phyloP scores from a whole-genome alignment of 1,140 invertebrate genomes.

The Agrilus planipennis region DNA sequence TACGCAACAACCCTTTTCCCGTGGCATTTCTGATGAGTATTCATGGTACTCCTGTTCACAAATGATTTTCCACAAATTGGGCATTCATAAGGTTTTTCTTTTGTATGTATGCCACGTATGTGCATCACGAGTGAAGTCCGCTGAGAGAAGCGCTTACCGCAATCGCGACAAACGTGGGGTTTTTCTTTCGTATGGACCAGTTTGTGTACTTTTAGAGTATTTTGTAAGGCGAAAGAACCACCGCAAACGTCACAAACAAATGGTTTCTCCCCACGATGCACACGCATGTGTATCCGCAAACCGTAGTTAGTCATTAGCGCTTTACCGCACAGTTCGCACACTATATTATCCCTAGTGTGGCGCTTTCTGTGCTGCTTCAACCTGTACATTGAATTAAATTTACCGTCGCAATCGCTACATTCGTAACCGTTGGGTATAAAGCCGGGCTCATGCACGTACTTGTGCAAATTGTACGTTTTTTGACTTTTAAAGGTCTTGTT shows the following conservation, averaged over 20 bases:
- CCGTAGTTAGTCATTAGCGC: neutral
- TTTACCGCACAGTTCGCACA: slow-evolving; percentile 7
- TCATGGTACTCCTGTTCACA: slow-evolving; percentile 17
- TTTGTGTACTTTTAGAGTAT: slow-evolving; percentile 45
- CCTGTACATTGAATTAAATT: neutral
- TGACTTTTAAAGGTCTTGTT: too few relatives aligned
- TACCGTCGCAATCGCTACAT: slow-evolving; percentile 1
- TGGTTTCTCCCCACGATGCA: slow-evolving; percentile 19
- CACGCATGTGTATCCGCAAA: slow-evolving; percentile 25
- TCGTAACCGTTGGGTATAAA: too few relatives aligned
- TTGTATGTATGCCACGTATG: slow-evolving; percentile 19
- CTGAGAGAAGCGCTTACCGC: slow-evolving; percentile 26
- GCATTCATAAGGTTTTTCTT: slow-evolving; percentile 8
- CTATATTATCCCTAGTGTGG: slow-evolving; percentile 41
- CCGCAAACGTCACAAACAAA: slow-evolving; percentile 36
- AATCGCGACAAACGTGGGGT: slow-evolving; percentile 43
- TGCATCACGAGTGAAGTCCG: slow-evolving; percentile 22
- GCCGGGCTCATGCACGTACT: too few relatives aligned
- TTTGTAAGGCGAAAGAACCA: slow-evolving; percentile 39
- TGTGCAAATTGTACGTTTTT: too few relatives aligned
- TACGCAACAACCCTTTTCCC: too few relatives aligned
- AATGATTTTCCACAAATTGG: slow-evolving; percentile 7
- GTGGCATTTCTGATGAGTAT: slow-evolving; percentile 19
- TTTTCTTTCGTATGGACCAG: slow-evolving; percentile 54
- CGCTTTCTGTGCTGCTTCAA: slow-evolving; percentile 44